Conservation (phyloP, 1,140 invertebrate genomes). For the Proales similis region DNA sequence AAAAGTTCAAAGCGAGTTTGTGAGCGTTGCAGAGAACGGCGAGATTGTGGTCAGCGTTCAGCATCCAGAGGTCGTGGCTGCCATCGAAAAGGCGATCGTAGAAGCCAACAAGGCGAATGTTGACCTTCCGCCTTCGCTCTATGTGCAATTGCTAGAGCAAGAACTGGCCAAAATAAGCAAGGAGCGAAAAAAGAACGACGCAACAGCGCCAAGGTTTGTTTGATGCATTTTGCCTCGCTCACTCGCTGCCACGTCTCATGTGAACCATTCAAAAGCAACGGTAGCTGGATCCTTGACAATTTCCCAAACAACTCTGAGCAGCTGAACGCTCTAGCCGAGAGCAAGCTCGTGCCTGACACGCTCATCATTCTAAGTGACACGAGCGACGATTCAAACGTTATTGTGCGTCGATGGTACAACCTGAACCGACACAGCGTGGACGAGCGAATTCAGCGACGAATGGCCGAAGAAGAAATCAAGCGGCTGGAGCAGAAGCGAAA, state of each 20-base stretch:
- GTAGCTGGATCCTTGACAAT: conserved; percentile 53
- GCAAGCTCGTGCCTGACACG: conserved; percentile 47
- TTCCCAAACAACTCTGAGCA: conserved; percentile 50
- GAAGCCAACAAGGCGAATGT: conserved; percentile 2
- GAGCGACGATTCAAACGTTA: conserved; percentile 42
- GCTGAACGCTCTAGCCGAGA: conserved; percentile 48
- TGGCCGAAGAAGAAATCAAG: conserved; percentile 40
- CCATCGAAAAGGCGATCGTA: conserved; percentile 27
- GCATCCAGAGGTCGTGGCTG: conserved; percentile 32
- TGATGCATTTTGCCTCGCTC: background rate
- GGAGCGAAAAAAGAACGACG: conserved; percentile 5
- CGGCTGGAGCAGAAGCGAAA: conserved; percentile 41
- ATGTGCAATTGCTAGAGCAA: conserved; percentile 22
- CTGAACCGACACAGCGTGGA: conserved; percentile 45
- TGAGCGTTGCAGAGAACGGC: background rate
- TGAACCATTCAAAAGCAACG: conserved; percentile 42
- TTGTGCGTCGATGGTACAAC: conserved; percentile 44
- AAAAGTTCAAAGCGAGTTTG: background rate
- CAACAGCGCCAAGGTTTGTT: conserved; percentile 5
- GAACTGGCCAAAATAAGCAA: conserved; percentile 16
- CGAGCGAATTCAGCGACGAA: conserved; percentile 36
- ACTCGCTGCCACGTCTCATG: background rate
- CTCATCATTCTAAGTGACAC: conserved; percentile 45
- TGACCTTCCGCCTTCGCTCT: background rate
- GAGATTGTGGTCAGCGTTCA: conserved; percentile 15